These are phyloP conservation scores for Athalia circularis DNA, from an alignment of 2,888 invertebrate genomes.

Conservation along the genomic window DNA sequence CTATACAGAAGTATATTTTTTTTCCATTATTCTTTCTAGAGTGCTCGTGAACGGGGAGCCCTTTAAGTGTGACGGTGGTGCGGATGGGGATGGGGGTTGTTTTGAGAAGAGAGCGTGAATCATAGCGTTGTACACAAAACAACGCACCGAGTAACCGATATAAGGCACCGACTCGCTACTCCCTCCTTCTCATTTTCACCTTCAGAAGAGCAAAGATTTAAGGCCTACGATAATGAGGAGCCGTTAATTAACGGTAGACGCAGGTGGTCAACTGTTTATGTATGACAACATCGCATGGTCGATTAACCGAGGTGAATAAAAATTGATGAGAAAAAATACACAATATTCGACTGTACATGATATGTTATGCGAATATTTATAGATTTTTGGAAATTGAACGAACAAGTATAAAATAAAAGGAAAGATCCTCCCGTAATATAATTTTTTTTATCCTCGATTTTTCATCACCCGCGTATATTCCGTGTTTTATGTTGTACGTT, in stretches of 20 bases:
- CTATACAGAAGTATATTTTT: conserved; percentile 9
- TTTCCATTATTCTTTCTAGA: conserved; percentile 29
- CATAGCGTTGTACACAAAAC: conserved; percentile 26
- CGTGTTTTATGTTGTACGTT: no score
- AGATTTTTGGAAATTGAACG: no score
- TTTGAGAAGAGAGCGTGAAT: conserved; percentile 33
- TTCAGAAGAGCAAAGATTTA: conserved; percentile 25
- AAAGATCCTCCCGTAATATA: no score
- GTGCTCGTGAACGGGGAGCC: conserved; percentile 30
- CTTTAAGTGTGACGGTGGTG: conserved; percentile 11
- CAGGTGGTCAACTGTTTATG: neutral
- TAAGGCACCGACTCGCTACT: neutral
- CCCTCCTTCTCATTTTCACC: neutral
- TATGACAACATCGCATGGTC: no score
- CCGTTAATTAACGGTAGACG: conserved; percentile 25
- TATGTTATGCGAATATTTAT: no score
- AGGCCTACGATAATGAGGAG: conserved; percentile 28
- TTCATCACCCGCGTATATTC: no score
- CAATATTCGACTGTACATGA: no score
- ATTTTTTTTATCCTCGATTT: no score
- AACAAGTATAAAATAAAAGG: no score
- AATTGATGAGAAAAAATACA: no score
- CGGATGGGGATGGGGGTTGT: conserved; percentile 5
- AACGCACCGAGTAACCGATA: neutral
- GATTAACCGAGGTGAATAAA: no score